A percentile compares a stretch with the other conserved stretches of the same genome.
phyloP scores from a whole-genome alignment of 2,888 invertebrate genomes.

The Vesta saturnalis region DNA sequence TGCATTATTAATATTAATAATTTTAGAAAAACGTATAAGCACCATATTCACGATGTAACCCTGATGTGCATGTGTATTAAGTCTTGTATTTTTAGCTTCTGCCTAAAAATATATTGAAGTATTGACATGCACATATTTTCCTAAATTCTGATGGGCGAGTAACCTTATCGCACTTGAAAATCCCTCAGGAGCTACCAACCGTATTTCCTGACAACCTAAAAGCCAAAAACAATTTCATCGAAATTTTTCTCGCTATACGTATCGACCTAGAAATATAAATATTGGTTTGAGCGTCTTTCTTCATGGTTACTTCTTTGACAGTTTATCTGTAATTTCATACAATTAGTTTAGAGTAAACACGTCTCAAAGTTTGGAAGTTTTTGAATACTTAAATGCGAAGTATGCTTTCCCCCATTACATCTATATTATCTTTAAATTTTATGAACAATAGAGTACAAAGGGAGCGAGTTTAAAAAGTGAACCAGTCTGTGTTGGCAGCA shows the following conservation, averaged over 20 bases:
- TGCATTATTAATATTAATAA: no score
- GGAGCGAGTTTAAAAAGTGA: slow-evolving; percentile 27
- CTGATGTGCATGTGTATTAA: no score
- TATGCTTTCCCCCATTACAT: slow-evolving; percentile 26
- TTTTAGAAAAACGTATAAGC: no score
- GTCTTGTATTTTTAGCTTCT: not conserved
- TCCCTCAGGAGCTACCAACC: slow-evolving; percentile 34
- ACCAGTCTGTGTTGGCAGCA: slow-evolving; percentile 46
- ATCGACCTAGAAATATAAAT: slow-evolving; percentile 7
- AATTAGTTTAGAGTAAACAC: slow-evolving; percentile 15
- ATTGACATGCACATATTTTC: slow-evolving; percentile 13
- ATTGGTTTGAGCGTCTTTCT: not conserved
- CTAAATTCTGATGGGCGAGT: slow-evolving; percentile 19
- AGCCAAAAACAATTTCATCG: slow-evolving; percentile 34
- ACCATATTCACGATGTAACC: no score
- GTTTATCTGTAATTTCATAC: slow-evolving; percentile 11
- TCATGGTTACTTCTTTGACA: slow-evolving; percentile 8
- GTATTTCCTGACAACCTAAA: slow-evolving; percentile 37
- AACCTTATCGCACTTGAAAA: slow-evolving; percentile 30
- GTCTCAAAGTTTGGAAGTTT: slow-evolving; percentile 15
- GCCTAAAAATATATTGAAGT: not conserved
- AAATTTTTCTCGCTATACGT: slow-evolving; percentile 18
- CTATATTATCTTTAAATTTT: slow-evolving; percentile 48
- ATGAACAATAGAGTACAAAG: slow-evolving; percentile 46
- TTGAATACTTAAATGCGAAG: slow-evolving; percentile 22